A percentile compares a stretch with the other conserved stretches of the same genome.
These are phyloP conservation scores for Unio delphinus DNA, from an alignment of 2,888 invertebrate genomes.

Conservation along the genomic window DNA sequence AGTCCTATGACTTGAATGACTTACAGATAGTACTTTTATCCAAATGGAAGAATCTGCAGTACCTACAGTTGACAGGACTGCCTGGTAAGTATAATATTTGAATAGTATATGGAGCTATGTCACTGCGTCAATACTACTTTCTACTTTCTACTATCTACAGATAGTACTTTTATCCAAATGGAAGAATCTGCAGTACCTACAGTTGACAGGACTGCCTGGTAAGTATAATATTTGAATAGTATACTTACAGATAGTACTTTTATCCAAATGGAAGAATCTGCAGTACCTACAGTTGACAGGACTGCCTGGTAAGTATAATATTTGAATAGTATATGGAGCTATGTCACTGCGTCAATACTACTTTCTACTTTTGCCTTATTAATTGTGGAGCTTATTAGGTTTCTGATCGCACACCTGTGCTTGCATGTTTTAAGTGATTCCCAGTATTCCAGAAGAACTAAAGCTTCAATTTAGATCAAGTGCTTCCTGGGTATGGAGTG, in stretches of 20 bases:
- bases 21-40: conserved; percentile 25
- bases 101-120: too few species aligned
- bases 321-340: too few species aligned
- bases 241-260: conserved; percentile 20
- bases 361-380: not conserved
- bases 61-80: conserved; percentile 56
- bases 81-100: conserved; percentile 43
- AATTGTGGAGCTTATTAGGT: too few species aligned
- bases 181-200: conserved; percentile 50
- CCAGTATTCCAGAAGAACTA: too few species aligned
- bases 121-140: not conserved
- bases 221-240: not conserved
- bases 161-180: conserved; percentile 32
- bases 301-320: conserved; percentile 48
- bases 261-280: conserved; percentile 44
- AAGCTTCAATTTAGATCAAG: too few species aligned
- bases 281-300: conserved; percentile 55
- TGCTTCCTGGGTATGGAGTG: too few species aligned
- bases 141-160: conserved; percentile 6
- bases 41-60: conserved; percentile 44
- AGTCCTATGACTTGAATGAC: conserved; percentile 20
- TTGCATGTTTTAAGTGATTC: too few species aligned
- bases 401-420: too few species aligned
- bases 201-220: conserved; percentile 62
- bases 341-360: too few species aligned